Percentiles rank a stretch among this genome's conserved stretches.
Evolutionary conservation across 2,797 vertebrate genomes (phyloP).

Genomic region (Sciaenops ocellatus): DNA sequence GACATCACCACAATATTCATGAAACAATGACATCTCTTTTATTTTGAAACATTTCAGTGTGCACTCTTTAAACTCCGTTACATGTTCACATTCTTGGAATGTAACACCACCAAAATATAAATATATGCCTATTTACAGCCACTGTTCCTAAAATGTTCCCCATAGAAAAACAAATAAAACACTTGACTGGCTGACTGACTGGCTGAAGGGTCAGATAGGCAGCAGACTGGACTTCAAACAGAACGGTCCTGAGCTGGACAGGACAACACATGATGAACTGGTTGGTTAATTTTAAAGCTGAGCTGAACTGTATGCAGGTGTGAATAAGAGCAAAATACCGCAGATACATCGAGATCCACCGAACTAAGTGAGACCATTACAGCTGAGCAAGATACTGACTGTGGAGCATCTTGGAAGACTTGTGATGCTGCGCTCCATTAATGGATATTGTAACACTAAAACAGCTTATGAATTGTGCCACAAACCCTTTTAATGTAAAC

Average conservation of each 20-base stretch:
- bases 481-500: constrained; percentile 28
- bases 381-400: background rate
- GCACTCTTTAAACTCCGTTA: constrained; percentile 46
- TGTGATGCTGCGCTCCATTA: constrained; percentile 7
- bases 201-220: background rate
- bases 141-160: constrained; percentile 62
- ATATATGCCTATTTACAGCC: constrained; percentile 71
- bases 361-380: background rate
- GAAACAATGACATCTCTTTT: constrained; percentile 76
- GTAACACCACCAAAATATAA: constrained; percentile 75
- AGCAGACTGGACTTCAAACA: constrained; percentile 7
- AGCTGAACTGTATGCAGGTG: background rate
- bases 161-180: constrained; percentile 34
- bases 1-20: constrained; percentile 19
- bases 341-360: background rate
- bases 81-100: constrained; percentile 81
- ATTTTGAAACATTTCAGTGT: constrained; percentile 72
- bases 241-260: constrained; percentile 11
- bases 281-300: background rate
- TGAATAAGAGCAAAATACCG: background rate
- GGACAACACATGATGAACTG: background rate
- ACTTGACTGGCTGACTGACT: constrained; percentile 12
- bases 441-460: background rate
- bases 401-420: constrained; percentile 28
- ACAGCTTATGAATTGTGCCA: background rate